These are phyloP conservation scores for Myripristis jacobus DNA, from an alignment of 2,797 vertebrate genomes.

Conservation along the genomic window DNA sequence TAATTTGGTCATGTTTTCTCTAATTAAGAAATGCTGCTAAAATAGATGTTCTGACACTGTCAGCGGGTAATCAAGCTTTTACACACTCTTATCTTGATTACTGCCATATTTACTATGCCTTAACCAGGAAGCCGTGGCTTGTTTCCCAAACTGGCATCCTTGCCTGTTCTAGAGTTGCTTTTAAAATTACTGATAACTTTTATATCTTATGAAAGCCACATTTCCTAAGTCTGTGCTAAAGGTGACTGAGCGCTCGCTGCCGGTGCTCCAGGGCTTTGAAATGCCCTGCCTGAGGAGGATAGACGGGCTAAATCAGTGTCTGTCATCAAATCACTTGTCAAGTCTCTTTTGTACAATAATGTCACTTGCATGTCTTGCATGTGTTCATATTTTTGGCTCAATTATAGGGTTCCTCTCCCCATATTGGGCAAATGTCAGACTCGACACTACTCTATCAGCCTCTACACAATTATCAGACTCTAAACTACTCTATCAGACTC, in stretches of 20 bases:
- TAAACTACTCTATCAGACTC: too few species aligned
- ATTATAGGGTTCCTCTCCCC: too few species aligned
- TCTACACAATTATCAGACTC: too few species aligned
- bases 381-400: too few species aligned
- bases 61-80: neutral
- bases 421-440: too few species aligned
- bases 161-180: too few species aligned
- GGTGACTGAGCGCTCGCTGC: too few species aligned
- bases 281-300: slow-evolving; percentile 9
- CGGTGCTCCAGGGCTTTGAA: neutral
- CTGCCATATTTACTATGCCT: slow-evolving; percentile 26
- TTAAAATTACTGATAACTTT: slow-evolving; percentile 54
- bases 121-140: slow-evolving; percentile 10
- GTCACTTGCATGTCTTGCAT: too few species aligned
- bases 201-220: slow-evolving; percentile 48
- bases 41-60: neutral
- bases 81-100: neutral
- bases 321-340: slow-evolving; percentile 47
- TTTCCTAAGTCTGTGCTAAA: neutral
- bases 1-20: neutral
- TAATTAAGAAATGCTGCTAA: neutral
- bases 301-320: slow-evolving; percentile 40
- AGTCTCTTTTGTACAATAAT: neutral
- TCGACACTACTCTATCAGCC: too few species aligned
- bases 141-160: neutral